Conservation (phyloP, 35 echinoderm and acorn worm species). For the Nesometra sesokonis region DNA sequence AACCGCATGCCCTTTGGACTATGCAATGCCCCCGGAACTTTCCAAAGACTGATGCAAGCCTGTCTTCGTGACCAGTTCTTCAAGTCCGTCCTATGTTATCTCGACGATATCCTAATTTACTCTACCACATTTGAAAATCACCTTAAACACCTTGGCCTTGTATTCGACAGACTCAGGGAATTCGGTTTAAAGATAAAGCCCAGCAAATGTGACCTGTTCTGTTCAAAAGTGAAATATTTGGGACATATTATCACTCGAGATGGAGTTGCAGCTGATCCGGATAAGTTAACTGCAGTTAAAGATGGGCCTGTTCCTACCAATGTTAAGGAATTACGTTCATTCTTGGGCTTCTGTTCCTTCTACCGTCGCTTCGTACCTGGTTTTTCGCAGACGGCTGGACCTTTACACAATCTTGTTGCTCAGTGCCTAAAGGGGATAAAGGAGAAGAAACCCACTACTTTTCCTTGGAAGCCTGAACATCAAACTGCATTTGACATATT, state of each 20-base stretch:
- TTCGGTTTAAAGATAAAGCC: conserved; percentile 21
- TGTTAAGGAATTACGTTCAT: conserved; percentile 30
- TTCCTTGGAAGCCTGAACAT: conserved; percentile 26
- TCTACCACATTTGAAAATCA: conserved; percentile 4
- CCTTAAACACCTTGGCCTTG: not conserved
- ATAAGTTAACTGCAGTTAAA: conserved; percentile 26
- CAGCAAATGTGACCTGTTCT: conserved; percentile 15
- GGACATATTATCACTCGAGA: conserved; percentile 7
- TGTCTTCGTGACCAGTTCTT: not conserved
- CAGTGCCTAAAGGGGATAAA: not conserved
- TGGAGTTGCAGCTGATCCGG: conserved; percentile 22
- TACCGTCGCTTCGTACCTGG: not conserved
- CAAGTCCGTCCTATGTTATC: not conserved
- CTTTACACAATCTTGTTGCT: not conserved
- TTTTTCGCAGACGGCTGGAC: not conserved
- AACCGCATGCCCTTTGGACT: not conserved
- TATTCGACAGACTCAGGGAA: not conserved
- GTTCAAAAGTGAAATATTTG: conserved; percentile 14
- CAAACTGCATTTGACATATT: conserved; percentile 36
- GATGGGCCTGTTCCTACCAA: conserved; percentile 33
- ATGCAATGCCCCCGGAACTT: not conserved
- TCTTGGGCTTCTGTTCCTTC: conserved; percentile 36
- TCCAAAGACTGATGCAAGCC: conserved; percentile 5
- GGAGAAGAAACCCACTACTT: not conserved
- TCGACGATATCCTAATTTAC: conserved; percentile 1